phyloP scores from a whole-genome alignment of 1,140 invertebrate genomes.

The Drosophila equinoxialis region DNA sequence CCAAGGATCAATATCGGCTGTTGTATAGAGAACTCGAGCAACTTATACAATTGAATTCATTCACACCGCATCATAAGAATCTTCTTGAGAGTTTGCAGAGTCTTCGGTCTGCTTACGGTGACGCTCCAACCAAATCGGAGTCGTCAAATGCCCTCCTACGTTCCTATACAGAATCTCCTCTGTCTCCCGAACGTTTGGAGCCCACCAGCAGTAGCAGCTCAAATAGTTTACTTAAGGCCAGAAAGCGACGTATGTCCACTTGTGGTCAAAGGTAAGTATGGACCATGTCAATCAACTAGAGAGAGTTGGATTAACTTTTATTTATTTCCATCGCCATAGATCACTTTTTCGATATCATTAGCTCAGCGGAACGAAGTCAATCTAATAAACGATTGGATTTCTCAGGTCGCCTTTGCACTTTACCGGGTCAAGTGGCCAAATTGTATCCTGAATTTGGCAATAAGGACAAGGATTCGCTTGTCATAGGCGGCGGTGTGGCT shows the following conservation, averaged over 20 bases:
- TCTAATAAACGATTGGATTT: constrained; percentile 89
- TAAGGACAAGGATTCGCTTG: constrained; percentile 73
- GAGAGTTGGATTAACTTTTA: background rate
- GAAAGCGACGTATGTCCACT: constrained; percentile 83
- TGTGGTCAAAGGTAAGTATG: constrained; percentile 48
- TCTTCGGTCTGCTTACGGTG: constrained; percentile 86
- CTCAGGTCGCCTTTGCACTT: constrained; percentile 89
- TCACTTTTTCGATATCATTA: constrained; percentile 87
- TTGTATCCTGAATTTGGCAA: constrained; percentile 90
- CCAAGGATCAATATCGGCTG: constrained; percentile 93
- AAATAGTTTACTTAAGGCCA: constrained; percentile 74
- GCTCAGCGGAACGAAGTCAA: constrained; percentile 84
- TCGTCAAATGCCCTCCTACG: constrained; percentile 42
- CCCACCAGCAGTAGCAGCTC: constrained; percentile 73
- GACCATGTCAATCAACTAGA: too few species aligned
- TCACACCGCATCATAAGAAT: constrained; percentile 88
- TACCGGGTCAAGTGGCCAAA: constrained; percentile 87
- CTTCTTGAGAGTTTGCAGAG: constrained; percentile 93
- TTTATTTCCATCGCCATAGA: constrained; percentile 65
- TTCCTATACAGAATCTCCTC: constrained; percentile 91
- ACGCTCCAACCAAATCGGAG: constrained; percentile 86
- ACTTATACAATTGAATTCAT: constrained; percentile 89
- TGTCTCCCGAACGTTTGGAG: constrained; percentile 87
- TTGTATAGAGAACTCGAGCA: constrained; percentile 95
- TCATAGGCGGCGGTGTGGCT: background rate